phyloP scores from a whole-genome alignment of 2,797 vertebrate species.

The Sebastes nivosus region DNA sequence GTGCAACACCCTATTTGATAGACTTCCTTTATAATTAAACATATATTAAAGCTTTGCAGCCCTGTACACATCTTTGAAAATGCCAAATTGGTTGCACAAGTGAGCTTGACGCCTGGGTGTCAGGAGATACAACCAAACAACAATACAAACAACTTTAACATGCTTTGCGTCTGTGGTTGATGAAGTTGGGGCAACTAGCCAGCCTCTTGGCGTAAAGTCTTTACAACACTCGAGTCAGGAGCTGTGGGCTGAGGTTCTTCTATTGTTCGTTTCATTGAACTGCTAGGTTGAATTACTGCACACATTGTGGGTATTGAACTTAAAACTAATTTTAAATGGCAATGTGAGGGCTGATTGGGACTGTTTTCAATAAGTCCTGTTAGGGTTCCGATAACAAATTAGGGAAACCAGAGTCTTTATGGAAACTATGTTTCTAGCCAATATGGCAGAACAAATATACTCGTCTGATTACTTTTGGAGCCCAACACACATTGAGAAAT shows the following conservation, averaged over 20 bases:
- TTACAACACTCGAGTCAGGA: slow-evolving; percentile 21
- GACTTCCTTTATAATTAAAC: slow-evolving; percentile 31
- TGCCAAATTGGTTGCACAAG: not conserved
- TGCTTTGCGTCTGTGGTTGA: not conserved
- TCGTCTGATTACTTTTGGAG: not conserved
- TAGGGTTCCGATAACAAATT: slow-evolving; percentile 7
- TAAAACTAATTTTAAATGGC: not conserved
- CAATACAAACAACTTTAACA: slow-evolving; percentile 9
- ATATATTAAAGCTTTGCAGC: slow-evolving; percentile 9
- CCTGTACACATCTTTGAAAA: not conserved
- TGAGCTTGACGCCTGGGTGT: not conserved
- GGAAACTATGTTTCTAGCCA: not conserved
- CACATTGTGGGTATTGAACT: not conserved
- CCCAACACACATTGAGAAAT: not conserved
- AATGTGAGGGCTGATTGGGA: not conserved
- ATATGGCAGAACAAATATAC: not conserved
- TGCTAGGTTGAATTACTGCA: slow-evolving; percentile 3
- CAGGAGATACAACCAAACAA: not conserved
- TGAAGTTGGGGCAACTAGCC: not conserved
- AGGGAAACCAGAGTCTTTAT: not conserved
- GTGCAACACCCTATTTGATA: not conserved
- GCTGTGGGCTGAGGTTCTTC: not conserved
- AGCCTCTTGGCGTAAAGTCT: slow-evolving; percentile 6
- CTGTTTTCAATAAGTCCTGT: not conserved
- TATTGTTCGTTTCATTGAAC: slow-evolving; percentile 26